A percentile compares a stretch with the other conserved stretches of the same genome.
These are phyloP conservation scores for Holcopasites calliopsidis DNA, from an alignment of 1,140 invertebrate species.

Conservation along the genomic window DNA sequence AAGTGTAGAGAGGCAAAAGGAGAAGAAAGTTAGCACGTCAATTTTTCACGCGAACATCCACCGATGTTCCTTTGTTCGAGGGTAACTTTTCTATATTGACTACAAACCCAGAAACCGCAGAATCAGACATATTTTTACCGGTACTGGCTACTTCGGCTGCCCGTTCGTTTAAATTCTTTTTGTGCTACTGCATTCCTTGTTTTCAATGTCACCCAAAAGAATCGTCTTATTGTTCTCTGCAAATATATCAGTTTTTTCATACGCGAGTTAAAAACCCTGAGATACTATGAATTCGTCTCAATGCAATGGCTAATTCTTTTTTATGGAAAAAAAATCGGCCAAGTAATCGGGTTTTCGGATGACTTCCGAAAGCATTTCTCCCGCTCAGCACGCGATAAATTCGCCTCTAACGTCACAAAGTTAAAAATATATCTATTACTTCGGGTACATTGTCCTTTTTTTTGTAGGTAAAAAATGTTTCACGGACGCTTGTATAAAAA, in stretches of 20 bases:
- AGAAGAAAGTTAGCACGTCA: neutral
- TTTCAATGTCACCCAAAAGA: neutral
- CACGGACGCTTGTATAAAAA: neutral
- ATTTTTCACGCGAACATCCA: slow-evolving; percentile 9
- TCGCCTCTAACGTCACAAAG: neutral
- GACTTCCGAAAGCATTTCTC: slow-evolving; percentile 11
- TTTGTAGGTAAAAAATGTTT: neutral
- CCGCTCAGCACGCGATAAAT: slow-evolving; percentile 37
- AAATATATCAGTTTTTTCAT: neutral
- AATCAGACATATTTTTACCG: neutral
- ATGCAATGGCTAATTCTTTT: neutral
- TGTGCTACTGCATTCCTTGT: neutral
- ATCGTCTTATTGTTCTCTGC: neutral
- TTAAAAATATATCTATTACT: neutral
- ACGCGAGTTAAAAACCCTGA: slow-evolving; percentile 35
- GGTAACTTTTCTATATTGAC: slow-evolving; percentile 11
- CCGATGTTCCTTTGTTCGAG: slow-evolving; percentile 6
- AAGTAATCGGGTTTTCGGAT: neutral
- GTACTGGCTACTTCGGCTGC: neutral
- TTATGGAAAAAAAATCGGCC: neutral
- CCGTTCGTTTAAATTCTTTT: slow-evolving; percentile 9
- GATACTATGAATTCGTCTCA: slow-evolving; percentile 18
- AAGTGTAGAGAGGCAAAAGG: neutral
- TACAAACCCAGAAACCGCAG: neutral
- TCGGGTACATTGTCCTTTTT: neutral